Base-by-base conservation (phyloP, 2,888 invertebrate species). In the Plagodis dolabraria region DNA sequence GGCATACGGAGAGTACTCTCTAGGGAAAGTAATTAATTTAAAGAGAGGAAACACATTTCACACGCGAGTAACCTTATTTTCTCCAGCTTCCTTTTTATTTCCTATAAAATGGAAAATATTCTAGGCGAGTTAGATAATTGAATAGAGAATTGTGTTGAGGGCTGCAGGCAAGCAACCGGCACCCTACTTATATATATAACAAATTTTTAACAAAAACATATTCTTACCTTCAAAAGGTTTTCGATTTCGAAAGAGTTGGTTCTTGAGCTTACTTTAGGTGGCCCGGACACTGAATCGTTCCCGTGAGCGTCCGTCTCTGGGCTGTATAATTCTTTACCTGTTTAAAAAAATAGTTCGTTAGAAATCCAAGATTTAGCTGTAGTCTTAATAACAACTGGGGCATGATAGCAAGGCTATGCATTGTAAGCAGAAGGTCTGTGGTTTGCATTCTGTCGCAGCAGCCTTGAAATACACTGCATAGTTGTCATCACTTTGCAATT, bases 201-300 rank as follows among this genome's bases (percentile, higher is more conserved):
- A 22, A 22, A 22, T 22, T 22, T 22, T 22, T 22, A 22, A 22
- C 22, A 22, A 38, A 38, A 38, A 38, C 38, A 38, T 22, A 40
- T 35, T 48, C 43, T 53, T 80, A 94, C 94, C 95, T 98, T 98
- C 70, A 99, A 94, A 77, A 98, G 94, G 91, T 98, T 98, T 93
- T 98, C 98, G 78, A 98, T 98, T 93, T 98, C 98, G 86, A 98
- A 97, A 59, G 98, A 97, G 90, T 98, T 98, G 64, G 98, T 96
- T 73, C 98, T 94, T 53, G 96, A 96, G 72, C 95, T 95, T 77
- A 95, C 95, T 89, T 96, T 96, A 7, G 92, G 92, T 10, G 91
- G 88, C 47, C 92, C 92, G 33, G 80, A 76, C 51, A 86, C 72
- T 9, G 80, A 74, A 52, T 86, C 80, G 76, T 91, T 73, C 65